Conservation (phyloP, 2,113 vertebrate genomes). For the Pyrgilauda ruficollis region DNA sequence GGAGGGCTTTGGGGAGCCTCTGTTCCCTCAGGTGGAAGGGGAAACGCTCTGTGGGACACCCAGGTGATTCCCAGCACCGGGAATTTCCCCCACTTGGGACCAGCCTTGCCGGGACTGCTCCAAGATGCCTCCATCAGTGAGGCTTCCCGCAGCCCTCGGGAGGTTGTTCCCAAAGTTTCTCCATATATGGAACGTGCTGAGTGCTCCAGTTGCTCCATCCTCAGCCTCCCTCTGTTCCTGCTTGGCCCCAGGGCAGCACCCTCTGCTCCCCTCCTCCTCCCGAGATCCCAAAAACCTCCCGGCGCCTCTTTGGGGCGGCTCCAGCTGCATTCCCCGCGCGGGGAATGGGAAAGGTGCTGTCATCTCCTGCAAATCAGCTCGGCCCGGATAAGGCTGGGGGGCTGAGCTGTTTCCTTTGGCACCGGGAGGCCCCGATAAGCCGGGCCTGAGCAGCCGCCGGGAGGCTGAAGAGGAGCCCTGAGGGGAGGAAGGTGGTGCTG, state of each 20-base stretch:
- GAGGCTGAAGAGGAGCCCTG: background rate
- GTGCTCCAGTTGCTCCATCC: constrained; percentile 16
- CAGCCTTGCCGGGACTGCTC: background rate
- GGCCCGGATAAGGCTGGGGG: background rate
- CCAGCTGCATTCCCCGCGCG: background rate
- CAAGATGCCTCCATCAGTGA: background rate
- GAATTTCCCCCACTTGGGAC: background rate
- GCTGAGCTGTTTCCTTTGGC: background rate
- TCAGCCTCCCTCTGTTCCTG: background rate
- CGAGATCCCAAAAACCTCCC: background rate
- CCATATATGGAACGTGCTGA: constrained; percentile 36
- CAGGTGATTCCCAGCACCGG: background rate
- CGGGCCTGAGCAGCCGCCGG: background rate
- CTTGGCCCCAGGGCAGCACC: background rate
- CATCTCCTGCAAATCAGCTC: constrained; percentile 33
- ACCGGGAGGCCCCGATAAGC: background rate
- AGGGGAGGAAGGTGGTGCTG: background rate
- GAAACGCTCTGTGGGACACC: background rate
- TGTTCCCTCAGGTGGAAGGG: background rate
- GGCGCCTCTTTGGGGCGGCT: background rate
- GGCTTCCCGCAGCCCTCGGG: background rate
- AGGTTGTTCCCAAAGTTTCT: constrained; percentile 26
- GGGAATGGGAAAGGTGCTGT: constrained; percentile 28
- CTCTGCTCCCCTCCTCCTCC: background rate
- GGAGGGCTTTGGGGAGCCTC: background rate